Conservation (phyloP, 2,888 invertebrate genomes). For the Furcula furcula region DNA sequence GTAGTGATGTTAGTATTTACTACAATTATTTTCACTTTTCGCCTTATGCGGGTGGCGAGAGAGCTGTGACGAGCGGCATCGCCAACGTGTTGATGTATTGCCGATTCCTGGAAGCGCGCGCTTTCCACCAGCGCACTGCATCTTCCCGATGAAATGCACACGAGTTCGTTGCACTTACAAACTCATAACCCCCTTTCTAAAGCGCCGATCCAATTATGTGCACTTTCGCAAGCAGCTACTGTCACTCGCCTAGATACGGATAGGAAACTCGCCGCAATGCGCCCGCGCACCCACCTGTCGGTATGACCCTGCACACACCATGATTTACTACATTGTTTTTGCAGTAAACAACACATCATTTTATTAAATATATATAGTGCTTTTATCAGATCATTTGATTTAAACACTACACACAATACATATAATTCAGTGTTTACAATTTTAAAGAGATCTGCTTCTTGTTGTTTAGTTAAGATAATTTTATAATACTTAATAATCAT, state of each 20-base stretch:
- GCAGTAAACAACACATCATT: too few relatives aligned
- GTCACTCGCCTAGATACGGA: conserved; percentile 81
- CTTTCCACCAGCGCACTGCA: conserved; percentile 70
- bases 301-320: conserved; percentile 41
- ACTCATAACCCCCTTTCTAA: conserved; percentile 82
- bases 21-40: conserved; percentile 68
- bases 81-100: conserved; percentile 35
- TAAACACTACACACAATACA: too few relatives aligned
- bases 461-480: too few relatives aligned
- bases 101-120: conserved; percentile 71
- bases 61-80: conserved; percentile 38
- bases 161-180: conserved; percentile 80
- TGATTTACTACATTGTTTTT: too few relatives aligned
- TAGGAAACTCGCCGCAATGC: conserved; percentile 72
- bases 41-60: conserved; percentile 51
- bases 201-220: conserved; percentile 82
- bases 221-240: conserved; percentile 81
- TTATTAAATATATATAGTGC: too few relatives aligned
- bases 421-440: too few relatives aligned
- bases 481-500: too few relatives aligned
- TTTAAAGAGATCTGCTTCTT: too few relatives aligned
- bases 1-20: conserved; percentile 13
- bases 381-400: too few relatives aligned
- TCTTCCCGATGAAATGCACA: conserved; percentile 77
- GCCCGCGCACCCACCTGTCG: conserved; percentile 65